phyloP scores from a whole-genome alignment of 2,113 vertebrate genomes.

The Caloenas nicobarica region DNA sequence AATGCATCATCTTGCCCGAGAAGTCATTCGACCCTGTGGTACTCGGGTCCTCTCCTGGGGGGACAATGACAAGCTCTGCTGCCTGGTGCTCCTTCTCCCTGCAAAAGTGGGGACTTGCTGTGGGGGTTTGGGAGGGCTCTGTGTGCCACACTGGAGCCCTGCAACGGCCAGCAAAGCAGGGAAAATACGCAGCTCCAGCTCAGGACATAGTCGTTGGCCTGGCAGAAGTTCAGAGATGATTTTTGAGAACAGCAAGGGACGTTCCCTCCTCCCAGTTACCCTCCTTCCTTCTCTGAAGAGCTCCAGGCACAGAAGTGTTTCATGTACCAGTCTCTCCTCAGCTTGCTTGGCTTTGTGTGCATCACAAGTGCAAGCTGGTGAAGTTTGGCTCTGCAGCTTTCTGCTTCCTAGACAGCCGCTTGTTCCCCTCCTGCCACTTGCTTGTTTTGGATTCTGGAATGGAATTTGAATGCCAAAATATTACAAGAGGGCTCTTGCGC shows the following conservation, averaged over 20 bases:
- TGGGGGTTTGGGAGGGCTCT: not conserved
- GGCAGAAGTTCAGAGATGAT: not conserved
- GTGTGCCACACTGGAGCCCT: not conserved
- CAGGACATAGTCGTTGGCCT: not conserved
- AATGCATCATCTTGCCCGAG: not conserved
- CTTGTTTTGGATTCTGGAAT: not conserved
- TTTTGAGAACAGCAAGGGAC: not conserved
- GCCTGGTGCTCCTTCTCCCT: not conserved
- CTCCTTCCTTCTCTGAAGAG: not conserved
- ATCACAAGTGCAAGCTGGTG: not conserved
- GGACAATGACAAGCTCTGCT: accelerated
- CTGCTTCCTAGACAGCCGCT: not conserved
- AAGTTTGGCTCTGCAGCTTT: not conserved
- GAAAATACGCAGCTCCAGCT: not conserved
- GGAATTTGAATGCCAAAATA: not conserved
- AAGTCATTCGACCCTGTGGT: not conserved
- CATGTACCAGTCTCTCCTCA: not conserved
- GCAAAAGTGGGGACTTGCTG: not conserved
- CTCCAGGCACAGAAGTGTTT: not conserved
- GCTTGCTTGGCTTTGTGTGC: not conserved
- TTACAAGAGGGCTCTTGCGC: not conserved
- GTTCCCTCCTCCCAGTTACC: not conserved
- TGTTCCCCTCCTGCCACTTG: not conserved
- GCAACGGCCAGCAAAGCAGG: not conserved
- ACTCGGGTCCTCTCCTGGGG: accelerated